These are phyloP conservation scores for Megaceryle alcyon DNA, from an alignment of 2,797 vertebrate genomes.

Conservation along the genomic window DNA sequence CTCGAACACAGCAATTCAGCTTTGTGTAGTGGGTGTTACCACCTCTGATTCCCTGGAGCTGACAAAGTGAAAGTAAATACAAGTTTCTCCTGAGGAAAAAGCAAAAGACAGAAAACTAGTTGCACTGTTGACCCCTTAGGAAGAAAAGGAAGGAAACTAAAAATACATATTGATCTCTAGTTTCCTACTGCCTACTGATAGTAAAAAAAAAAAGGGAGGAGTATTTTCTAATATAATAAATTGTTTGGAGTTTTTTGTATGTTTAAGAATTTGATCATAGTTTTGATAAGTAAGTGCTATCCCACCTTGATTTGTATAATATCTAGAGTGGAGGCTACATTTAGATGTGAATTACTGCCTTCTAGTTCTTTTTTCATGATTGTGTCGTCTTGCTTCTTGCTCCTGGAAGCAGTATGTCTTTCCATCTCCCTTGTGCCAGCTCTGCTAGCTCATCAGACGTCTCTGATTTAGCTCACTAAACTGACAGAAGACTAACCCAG, in stretches of 20 bases:
- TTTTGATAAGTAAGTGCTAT: background rate
- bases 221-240: background rate
- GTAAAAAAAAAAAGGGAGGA: background rate
- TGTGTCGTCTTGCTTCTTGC: background rate
- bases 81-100: background rate
- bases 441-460: background rate
- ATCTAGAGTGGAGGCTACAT: background rate
- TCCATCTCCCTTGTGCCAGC: background rate
- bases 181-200: background rate
- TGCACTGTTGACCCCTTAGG: background rate
- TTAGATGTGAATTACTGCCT: background rate
- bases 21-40: background rate
- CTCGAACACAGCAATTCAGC: background rate
- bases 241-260: accelerated
- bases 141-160: background rate
- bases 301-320: background rate
- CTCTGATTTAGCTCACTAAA: background rate
- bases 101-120: background rate
- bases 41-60: background rate
- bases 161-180: background rate
- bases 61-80: background rate
- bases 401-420: background rate
- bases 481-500: background rate
- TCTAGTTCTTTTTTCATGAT: background rate
- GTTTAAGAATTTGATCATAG: background rate